Evolutionary conservation across 2,888 invertebrate genomes (phyloP).

Genomic region (Gnatocerus cornutus): DNA sequence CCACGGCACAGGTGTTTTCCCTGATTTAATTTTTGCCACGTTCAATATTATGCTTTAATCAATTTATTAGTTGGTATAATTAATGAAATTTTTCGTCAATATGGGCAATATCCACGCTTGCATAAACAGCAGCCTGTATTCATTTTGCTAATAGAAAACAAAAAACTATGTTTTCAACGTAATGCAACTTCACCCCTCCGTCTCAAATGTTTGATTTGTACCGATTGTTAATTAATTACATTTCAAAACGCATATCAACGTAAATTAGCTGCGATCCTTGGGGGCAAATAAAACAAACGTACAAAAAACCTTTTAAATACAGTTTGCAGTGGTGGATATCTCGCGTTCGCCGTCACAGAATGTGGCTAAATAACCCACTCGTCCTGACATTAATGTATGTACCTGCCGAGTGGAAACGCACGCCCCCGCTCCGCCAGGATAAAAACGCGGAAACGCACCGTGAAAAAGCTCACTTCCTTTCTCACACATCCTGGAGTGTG

Average conservation of each 20-base stretch:
- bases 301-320: conserved; percentile 52
- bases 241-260: conserved; percentile 50
- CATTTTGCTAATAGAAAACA: not conserved
- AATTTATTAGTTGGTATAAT: not conserved
- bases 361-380: conserved; percentile 26
- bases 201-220: conserved; percentile 46
- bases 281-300: conserved; percentile 53
- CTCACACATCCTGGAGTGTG: conserved; percentile 46
- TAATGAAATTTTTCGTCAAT: not conserved
- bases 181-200: not conserved
- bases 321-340: conserved; percentile 48
- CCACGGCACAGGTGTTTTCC: too few relatives aligned
- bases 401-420: conserved; percentile 36
- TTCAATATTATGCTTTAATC: not conserved
- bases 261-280: conserved; percentile 52
- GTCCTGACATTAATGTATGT: conserved; percentile 45
- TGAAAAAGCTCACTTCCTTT: conserved; percentile 49
- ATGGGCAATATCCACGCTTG: not conserved
- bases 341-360: conserved; percentile 43
- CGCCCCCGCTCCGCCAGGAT: not conserved
- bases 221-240: conserved; percentile 55
- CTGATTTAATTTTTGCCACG: too few relatives aligned
- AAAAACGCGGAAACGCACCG: conserved; percentile 49
- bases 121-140: not conserved
- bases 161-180: not conserved